phyloP scores from a whole-genome alignment of 2,113 vertebrate genomes.

The Catagonus wagneri region DNA sequence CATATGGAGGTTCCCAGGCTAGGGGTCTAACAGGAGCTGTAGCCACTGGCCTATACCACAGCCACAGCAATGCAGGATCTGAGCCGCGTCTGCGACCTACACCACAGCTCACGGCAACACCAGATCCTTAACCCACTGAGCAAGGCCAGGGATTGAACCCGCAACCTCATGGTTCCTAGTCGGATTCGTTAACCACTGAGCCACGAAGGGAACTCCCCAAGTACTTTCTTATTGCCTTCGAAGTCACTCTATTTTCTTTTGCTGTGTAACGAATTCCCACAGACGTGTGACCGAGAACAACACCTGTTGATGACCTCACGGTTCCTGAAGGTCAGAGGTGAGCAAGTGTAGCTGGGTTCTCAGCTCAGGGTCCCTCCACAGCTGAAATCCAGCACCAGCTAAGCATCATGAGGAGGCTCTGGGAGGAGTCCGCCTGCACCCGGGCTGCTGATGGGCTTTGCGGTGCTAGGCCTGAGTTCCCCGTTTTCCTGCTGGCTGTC shows the following conservation, averaged over 20 bases:
- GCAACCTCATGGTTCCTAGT: no score
- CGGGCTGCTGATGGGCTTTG: not conserved
- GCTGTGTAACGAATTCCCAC: not conserved
- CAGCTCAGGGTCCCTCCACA: no score
- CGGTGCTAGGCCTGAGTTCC: not conserved
- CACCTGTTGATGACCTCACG: not conserved
- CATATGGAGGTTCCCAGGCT: no score
- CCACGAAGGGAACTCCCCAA: no score
- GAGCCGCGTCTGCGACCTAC: no score
- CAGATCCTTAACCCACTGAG: no score
- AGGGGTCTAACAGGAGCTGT: no score
- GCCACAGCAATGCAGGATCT: no score
- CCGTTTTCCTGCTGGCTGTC: not conserved
- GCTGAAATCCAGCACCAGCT: not conserved
- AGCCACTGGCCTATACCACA: no score
- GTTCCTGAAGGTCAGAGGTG: not conserved
- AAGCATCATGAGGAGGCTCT: not conserved
- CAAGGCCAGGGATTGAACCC: no score
- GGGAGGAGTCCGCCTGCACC: not conserved
- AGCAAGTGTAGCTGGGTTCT: accelerated
- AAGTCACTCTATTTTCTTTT: not conserved
- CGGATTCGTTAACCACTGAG: no score
- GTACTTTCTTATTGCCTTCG: not conserved
- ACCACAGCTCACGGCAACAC: no score
- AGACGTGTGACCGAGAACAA: not conserved